Base-by-base conservation (phyloP, 2,888 invertebrate species). In the Andrena bicolor region DNA sequence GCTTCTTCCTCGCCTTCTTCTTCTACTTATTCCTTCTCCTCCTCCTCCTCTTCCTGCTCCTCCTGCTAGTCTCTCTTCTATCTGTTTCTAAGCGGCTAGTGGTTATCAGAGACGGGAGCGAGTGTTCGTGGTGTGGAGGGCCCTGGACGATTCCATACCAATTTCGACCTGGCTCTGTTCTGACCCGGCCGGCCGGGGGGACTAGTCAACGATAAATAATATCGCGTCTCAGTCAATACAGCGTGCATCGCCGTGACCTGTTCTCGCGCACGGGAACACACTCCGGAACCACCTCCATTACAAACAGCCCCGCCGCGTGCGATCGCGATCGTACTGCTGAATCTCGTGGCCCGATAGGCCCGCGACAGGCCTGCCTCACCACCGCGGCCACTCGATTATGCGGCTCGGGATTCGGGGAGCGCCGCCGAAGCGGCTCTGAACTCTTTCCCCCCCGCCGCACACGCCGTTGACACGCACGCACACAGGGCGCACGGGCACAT, bases 111-210 rank as follows among this genome's bases (percentile, higher is more conserved):
- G 80, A 76, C 75, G 78, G 64, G 60, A 69, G 73, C 75, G 64
- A 77, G 72, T 66, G 65, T 69, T 78, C 80, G 83, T 75, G 30
- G 85, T 80, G 65, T 71, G 75, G 86, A 72, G 71, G 48, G 73
- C 65, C 77, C 84, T 84, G 87, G 84, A 83, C 86, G 89, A 87
- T 87, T 74, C 86, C 89, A 87, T 87, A 82, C 82, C 78, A 87
- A 78, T 76, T 83, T 80, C 76, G 76, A 80, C 60, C 70, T 79
- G 85, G 58, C 81, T 82, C 76, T 80, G 58, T 78, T 83, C 73
- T 80, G 61, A 68, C 78, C 86, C 86, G 86, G 82, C 86, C 82
- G 86, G 89, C 85, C 85, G 88, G 82, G 82, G 41, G 61, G 61
- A 64, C 76, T 76, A 66, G 80, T 81, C 77, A 82, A 69, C 68